These are phyloP conservation scores for Alces alces DNA, from an alignment of 2,113 vertebrate genomes.

Conservation along the genomic window DNA sequence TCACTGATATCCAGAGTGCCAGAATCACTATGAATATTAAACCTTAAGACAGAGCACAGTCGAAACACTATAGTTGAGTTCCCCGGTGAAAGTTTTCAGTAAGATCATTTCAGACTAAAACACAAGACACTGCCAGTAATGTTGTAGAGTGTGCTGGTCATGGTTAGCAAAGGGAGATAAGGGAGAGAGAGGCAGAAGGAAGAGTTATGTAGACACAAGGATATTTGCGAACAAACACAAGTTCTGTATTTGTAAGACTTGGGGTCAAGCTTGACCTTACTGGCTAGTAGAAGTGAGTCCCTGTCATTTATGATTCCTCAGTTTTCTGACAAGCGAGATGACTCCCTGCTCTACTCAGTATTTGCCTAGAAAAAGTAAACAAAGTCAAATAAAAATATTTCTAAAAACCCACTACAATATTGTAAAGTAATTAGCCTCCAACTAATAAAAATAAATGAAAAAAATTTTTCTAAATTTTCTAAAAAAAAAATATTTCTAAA, in stretches of 20 bases:
- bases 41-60: not conserved
- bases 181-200: not conserved
- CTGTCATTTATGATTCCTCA: not conserved
- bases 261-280: not conserved
- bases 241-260: not conserved
- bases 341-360: not conserved
- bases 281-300: not conserved
- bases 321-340: not conserved
- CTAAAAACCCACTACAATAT: not conserved
- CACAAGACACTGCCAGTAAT: not conserved
- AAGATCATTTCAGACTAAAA: not conserved
- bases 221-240: not conserved
- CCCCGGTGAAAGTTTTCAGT: not conserved
- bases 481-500: no score
- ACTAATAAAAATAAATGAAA: no score
- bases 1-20: not conserved
- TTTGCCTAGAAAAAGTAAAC: not conserved
- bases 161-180: not conserved
- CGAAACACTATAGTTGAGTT: not conserved
- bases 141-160: not conserved
- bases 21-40: not conserved
- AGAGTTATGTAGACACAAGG: not conserved
- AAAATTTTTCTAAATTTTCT: no score
- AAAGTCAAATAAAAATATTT: not conserved
- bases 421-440: no score